Conservation (phyloP, 1,140 invertebrate genomes). For the Oryctes rhinoceros region DNA sequence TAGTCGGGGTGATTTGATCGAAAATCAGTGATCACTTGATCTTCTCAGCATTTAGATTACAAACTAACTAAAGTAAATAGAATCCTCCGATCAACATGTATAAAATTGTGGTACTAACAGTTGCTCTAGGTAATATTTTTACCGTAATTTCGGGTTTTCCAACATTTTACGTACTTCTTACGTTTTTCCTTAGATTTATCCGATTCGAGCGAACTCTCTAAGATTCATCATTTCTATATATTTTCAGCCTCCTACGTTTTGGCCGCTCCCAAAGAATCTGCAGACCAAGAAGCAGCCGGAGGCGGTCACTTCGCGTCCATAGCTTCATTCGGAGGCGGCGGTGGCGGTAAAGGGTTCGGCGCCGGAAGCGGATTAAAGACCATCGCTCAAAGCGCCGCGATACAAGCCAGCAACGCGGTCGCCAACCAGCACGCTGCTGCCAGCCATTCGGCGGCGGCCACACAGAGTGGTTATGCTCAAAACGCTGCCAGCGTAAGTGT, state of each 20-base stretch:
- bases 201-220: too few species aligned
- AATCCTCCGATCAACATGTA: constrained; percentile 12
- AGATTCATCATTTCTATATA: too few species aligned
- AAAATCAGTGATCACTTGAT: constrained; percentile 3
- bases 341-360: constrained; percentile 54
- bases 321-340: neutral
- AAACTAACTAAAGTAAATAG: neutral
- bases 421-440: constrained; percentile 72
- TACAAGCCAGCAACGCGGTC: constrained; percentile 75
- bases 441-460: constrained; percentile 73
- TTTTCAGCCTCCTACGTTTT: neutral
- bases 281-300: neutral
- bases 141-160: neutral
- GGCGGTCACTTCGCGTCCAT: neutral
- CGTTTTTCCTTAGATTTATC: too few species aligned
- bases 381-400: constrained; percentile 74
- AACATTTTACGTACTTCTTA: too few species aligned
- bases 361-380: constrained; percentile 60
- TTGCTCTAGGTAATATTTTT: constrained; percentile 4
- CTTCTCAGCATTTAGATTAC: neutral
- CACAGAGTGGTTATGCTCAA: constrained; percentile 75
- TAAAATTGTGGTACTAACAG: neutral
- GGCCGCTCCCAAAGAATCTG: neutral
- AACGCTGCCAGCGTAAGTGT: constrained; percentile 68
- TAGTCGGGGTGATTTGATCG: neutral